Evolutionary conservation across 2,113 vertebrate genomes (phyloP), one percentile per base, ranked within the genome.

Genomic region (Ceuthmochares aereus): DNA sequence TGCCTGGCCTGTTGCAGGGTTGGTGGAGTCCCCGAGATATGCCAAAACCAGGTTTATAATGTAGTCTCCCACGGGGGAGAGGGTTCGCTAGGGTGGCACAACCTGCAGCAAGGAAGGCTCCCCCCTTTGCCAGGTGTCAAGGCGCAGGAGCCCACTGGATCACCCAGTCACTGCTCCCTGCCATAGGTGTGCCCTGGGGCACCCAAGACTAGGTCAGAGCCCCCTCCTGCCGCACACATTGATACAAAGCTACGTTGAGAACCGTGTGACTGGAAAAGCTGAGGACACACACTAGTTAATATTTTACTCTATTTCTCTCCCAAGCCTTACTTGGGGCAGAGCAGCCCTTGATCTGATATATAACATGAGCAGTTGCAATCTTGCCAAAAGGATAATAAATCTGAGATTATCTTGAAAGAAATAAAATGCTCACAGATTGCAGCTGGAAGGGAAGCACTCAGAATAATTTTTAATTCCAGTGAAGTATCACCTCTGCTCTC

Each of bases 391-490:
- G 20, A 66, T 15, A 64, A 85, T 45, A 87, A 88, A 55, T 26
- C 34, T 1, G 2, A 82, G 9, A 80, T 60, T 51, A 54, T 51
- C 74, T 90, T 80, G 29, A 73, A 64, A 77, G 68, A 76, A 95
- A 59, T 21, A 49, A 58, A 89, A 19, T 19, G 25, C 16, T n/a
- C 45, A 34, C 36, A 73, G 79, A 80, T 9, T 40, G 98, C 97
- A 97, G 97, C 97, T 90, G 96, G 40, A 98, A 98, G 32, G 29
- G 3, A 25, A 68, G 5, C 25, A 23, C 97, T 95, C 72, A 93
- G 98, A 42, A 63, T 64, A 18, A 45, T 26, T 68, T 15, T 67
- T 59, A 67, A 84, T 45, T 79, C 18, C 16, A 56, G 32, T 20
- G 55, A 66, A 87, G 77, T 8, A 68, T 6, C 49, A 42, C 10